Evolutionary conservation across 2,113 vertebrate species (phyloP).

Genomic region (Gallinago jamesoni): DNA sequence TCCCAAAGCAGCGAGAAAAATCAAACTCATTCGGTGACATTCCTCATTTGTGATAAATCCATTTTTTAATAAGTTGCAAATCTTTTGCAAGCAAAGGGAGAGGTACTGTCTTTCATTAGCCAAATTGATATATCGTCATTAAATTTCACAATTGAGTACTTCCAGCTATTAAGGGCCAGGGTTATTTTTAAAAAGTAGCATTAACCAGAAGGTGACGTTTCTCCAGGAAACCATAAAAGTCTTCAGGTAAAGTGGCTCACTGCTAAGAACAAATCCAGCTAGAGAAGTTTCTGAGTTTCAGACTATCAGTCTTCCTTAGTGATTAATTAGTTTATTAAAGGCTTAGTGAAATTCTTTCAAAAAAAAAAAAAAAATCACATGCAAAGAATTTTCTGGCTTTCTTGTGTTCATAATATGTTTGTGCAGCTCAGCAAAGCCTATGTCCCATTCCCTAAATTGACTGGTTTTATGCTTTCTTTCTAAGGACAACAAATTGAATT

Average conservation of each 20-base stretch:
- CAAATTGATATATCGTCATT: background rate
- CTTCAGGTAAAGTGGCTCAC: background rate
- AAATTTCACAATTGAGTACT: background rate
- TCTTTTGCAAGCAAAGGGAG: background rate
- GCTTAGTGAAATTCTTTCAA: background rate
- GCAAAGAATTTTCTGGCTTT: background rate
- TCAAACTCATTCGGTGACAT: background rate
- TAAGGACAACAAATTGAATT: constrained; percentile 20
- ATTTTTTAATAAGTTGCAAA: background rate
- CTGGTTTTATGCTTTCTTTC: background rate
- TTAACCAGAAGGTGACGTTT: background rate
- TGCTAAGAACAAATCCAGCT: background rate
- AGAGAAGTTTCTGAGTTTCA: background rate
- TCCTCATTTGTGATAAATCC: background rate
- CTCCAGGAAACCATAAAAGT: background rate
- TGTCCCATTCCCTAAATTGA: background rate
- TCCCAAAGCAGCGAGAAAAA: background rate
- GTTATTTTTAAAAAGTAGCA: background rate
- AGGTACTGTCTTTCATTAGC: background rate
- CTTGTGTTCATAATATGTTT: background rate
- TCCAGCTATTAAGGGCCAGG: background rate
- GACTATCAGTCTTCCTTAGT: background rate
- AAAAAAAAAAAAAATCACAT: background rate
- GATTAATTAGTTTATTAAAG: background rate
- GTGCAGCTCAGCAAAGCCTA: background rate